phyloP scores from a whole-genome alignment of 2,888 invertebrate genomes.

The Cryptocephalus moraei region DNA sequence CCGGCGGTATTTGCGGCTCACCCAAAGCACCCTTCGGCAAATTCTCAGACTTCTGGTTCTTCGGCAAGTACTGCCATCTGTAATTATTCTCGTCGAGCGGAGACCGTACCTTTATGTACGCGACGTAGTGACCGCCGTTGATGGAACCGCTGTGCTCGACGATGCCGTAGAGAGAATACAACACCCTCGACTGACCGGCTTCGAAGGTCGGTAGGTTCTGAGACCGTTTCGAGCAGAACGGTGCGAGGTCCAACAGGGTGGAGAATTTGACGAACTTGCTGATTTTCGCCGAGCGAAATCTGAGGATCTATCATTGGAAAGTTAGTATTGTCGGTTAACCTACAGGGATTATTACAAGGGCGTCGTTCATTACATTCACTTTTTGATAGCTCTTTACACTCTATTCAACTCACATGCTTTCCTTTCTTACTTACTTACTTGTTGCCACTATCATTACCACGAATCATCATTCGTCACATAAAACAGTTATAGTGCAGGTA shows the following conservation, averaged over 20 bases:
- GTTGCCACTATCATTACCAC: too few species aligned
- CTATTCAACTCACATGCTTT: too few species aligned
- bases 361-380: too few species aligned
- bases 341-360: too few species aligned
- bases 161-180: constrained; percentile 89
- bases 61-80: constrained; percentile 59
- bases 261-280: constrained; percentile 83
- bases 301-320: constrained; percentile 20
- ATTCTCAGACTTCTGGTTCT: constrained; percentile 36
- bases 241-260: constrained; percentile 73
- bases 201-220: constrained; percentile 46
- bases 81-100: constrained; percentile 52
- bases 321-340: too few species aligned
- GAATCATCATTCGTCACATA: too few species aligned
- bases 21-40: constrained; percentile 34
- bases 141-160: constrained; percentile 91
- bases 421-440: too few species aligned
- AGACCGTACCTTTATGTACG: constrained; percentile 82
- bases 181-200: constrained; percentile 38
- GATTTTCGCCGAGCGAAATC: constrained; percentile 65
- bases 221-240: constrained; percentile 67
- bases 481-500: too few species aligned
- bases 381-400: too few species aligned
- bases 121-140: constrained; percentile 85
- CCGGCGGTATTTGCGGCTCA: constrained; percentile 45